A percentile compares a stretch with the other conserved stretches of the same genome.
phyloP scores from a whole-genome alignment of 2,888 invertebrate species.

The Coenonympha glycerion region DNA sequence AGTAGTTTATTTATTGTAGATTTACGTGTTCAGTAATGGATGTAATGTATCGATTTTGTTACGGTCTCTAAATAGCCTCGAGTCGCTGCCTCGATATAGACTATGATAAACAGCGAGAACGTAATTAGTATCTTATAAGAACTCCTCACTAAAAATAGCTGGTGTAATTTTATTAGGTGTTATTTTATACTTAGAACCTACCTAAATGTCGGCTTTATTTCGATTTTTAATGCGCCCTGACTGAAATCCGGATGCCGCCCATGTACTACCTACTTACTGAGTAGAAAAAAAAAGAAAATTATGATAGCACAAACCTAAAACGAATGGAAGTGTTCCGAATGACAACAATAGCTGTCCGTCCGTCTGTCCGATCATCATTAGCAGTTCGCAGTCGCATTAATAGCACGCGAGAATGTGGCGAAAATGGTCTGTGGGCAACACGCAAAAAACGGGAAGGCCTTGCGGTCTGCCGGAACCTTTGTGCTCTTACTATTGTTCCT shows the following conservation, averaged over 20 bases:
- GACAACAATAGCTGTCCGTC: conserved; percentile 49
- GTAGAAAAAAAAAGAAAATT: neutral
- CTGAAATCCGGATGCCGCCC: no score
- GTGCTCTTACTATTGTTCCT: conserved; percentile 29
- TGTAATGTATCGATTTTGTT: conserved; percentile 31
- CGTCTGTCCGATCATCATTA: conserved; percentile 53
- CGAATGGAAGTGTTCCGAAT: conserved; percentile 47
- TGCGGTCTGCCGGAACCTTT: conserved; percentile 59
- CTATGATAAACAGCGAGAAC: conserved; percentile 11
- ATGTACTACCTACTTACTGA: no score
- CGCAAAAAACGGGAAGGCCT: conserved; percentile 47
- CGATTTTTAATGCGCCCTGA: no score
- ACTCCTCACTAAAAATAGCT: neutral
- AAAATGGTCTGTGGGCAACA: no score
- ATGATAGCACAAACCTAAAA: neutral
- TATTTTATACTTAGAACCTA: no score
- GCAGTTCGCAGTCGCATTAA: no score
- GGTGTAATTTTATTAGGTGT: no score
- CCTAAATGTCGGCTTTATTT: no score
- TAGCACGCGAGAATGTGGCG: conserved; percentile 54
- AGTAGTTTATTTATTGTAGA: neutral
- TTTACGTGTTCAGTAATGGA: conserved; percentile 26
- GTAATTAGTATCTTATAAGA: neutral
- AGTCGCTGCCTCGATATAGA: conserved; percentile 10
- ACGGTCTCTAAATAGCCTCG: conserved; percentile 24